A percentile compares a stretch with the other conserved stretches of the same genome.
phyloP scores from a whole-genome alignment of 2,797 vertebrate species.

The Manis pentadactyla region DNA sequence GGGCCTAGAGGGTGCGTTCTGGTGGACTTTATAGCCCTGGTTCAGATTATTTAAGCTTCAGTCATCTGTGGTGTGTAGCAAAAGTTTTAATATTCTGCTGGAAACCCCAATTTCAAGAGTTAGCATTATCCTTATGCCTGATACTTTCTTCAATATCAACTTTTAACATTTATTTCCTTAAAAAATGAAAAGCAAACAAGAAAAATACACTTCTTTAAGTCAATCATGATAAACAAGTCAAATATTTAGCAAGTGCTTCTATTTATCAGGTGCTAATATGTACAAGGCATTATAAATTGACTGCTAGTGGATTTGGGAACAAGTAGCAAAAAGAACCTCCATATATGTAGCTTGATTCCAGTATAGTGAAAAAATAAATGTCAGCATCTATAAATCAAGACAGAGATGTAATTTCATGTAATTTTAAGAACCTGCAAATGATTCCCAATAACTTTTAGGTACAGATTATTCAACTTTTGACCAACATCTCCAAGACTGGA shows the following conservation, averaged over 20 bases:
- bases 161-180: not conserved
- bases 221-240: not conserved
- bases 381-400: not conserved
- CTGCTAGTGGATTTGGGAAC: not conserved
- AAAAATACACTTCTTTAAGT: not conserved
- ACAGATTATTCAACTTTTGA: not conserved
- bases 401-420: not conserved
- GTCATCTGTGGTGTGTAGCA: not conserved
- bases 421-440: not conserved
- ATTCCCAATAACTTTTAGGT: not conserved
- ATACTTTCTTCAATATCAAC: not conserved
- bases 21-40: not conserved
- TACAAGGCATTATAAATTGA: not conserved
- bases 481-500: not conserved
- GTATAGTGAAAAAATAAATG: not conserved
- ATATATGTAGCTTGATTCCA: not conserved
- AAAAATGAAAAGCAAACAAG: not conserved
- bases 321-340: not conserved
- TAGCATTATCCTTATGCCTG: not conserved
- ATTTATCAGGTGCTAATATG: not conserved
- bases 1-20: no score
- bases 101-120: not conserved
- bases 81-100: not conserved
- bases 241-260: not conserved
- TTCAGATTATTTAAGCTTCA: not conserved